These are phyloP conservation scores for Trachymyrmex cornetzi DNA, from an alignment of 1,140 invertebrate species.

Conservation along the genomic window DNA sequence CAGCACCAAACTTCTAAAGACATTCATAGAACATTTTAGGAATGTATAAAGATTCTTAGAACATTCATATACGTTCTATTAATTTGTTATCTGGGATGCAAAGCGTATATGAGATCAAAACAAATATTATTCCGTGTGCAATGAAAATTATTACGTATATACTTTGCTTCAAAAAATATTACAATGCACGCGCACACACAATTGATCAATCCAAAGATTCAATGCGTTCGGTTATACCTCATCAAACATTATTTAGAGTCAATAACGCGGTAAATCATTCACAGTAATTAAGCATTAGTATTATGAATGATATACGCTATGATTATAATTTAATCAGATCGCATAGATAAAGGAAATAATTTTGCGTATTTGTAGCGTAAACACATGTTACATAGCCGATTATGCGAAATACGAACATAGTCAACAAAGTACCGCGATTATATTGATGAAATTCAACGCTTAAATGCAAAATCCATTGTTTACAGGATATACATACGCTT, in stretches of 20 bases:
- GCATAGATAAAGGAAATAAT: conserved; percentile 48
- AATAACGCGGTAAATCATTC: conserved; percentile 48
- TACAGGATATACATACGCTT: not conserved
- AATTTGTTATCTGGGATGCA: not conserved
- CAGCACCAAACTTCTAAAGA: too few species aligned
- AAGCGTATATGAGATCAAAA: not conserved
- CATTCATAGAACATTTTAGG: too few species aligned
- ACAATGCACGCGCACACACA: not conserved
- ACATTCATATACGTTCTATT: too few species aligned
- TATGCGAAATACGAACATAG: not conserved
- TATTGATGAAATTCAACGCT: conserved; percentile 2
- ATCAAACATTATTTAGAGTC: conserved; percentile 52
- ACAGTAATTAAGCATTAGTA: conserved; percentile 58
- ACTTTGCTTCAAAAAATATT: conserved; percentile 16
- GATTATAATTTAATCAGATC: conserved; percentile 54
- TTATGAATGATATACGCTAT: conserved; percentile 35
- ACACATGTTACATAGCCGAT: not conserved
- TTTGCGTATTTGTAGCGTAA: conserved; percentile 24
- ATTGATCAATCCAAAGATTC: conserved; percentile 39
- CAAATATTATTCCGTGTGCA: not conserved
- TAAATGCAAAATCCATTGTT: conserved; percentile 11
- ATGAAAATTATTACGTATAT: not conserved
- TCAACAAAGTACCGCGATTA: conserved; percentile 2
- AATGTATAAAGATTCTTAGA: too few species aligned
- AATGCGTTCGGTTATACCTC: conserved; percentile 32